These are phyloP conservation scores for Elanoides forficatus DNA, from an alignment of 2,113 vertebrate species.

Conservation along the genomic window DNA sequence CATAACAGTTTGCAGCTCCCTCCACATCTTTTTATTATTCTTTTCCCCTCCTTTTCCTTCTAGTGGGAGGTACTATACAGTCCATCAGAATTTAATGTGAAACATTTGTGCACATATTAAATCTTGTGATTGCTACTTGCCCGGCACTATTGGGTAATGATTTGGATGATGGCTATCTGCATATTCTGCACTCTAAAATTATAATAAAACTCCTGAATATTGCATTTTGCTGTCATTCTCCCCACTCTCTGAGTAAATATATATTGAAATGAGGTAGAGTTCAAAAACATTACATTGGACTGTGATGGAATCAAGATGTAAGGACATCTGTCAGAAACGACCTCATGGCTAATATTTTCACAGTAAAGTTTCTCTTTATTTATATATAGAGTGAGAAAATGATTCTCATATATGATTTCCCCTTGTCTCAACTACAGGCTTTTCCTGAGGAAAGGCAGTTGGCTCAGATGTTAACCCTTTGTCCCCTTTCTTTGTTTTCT, in stretches of 20 bases:
- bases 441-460: constrained; percentile 68
- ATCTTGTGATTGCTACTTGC: constrained; percentile 12
- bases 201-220: not conserved
- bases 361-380: constrained; percentile 43
- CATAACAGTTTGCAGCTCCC: not conserved
- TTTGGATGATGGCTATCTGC: constrained; percentile 5
- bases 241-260: not conserved
- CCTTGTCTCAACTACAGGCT: constrained; percentile 52
- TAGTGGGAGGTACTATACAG: not conserved
- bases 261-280: constrained; percentile 12
- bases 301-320: constrained; percentile 26
- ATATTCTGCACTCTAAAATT: not conserved
- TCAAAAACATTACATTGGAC: not conserved
- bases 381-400: constrained; percentile 40
- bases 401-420: constrained; percentile 47
- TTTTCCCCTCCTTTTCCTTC: not conserved
- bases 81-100: constrained; percentile 10
- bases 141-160: not conserved
- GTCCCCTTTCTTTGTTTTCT: constrained; percentile 45
- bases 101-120: constrained; percentile 9
- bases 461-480: constrained; percentile 57
- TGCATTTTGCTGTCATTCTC: not conserved
- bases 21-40: not conserved
- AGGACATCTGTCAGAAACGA: constrained; percentile 19
- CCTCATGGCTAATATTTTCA: constrained; percentile 20